phyloP scores from a whole-genome alignment of 2,797 vertebrate species.

The Crenichthys baileyi region DNA sequence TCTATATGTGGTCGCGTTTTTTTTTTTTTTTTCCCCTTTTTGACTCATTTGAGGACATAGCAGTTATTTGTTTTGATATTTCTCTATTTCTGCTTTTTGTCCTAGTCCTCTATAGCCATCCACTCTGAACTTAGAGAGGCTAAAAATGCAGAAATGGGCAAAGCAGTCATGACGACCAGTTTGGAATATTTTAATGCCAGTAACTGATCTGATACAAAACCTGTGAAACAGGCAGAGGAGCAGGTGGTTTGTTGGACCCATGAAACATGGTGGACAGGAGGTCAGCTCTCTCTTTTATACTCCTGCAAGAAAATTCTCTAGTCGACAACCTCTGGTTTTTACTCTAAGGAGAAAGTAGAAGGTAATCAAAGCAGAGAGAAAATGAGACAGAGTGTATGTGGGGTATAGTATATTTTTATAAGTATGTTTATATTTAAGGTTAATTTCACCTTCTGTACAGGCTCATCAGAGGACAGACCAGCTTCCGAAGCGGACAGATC shows the following conservation, averaged over 20 bases:
- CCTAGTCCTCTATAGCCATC: not conserved
- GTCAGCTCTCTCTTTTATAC: conserved; percentile 90
- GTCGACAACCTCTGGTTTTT: conserved; percentile 81
- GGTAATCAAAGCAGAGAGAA: not conserved
- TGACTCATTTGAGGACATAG: not conserved
- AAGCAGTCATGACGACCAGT: not conserved
- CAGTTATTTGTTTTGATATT: not conserved
- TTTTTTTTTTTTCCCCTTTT: not conserved
- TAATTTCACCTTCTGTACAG: conserved; percentile 84
- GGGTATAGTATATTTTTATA: too few relatives aligned
- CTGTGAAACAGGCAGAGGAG: conserved; percentile 45
- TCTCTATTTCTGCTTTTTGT: not conserved
- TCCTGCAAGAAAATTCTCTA: conserved; percentile 89
- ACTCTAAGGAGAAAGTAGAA: conserved; percentile 76
- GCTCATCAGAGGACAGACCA: conserved; percentile 76
- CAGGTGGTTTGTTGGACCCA: conserved; percentile 72
- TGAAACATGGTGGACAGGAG: conserved; percentile 90
- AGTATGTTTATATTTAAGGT: too few relatives aligned
- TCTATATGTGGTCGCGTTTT: too few relatives aligned
- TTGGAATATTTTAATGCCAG: not conserved
- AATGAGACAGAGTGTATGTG: not conserved
- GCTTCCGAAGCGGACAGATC: conserved; percentile 55
- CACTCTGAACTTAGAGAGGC: not conserved
- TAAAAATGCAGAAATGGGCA: not conserved
- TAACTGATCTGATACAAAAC: conserved; percentile 40